Evolutionary conservation across 2,888 invertebrate genomes (phyloP), one percentile per base, ranked within the genome.

Genomic region (Deroplatys truncata): DNA sequence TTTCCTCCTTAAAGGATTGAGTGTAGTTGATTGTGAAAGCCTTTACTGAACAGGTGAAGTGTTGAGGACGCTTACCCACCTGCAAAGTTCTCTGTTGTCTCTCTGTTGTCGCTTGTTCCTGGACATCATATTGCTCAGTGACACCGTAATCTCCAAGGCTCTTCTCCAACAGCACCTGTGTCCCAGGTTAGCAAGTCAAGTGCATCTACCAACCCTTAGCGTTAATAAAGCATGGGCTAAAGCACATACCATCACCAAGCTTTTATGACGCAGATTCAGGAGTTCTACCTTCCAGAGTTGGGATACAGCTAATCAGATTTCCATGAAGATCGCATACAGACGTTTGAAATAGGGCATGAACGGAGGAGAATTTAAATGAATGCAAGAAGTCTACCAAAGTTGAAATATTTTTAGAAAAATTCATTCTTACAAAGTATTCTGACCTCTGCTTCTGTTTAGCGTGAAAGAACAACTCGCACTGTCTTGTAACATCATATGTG

Each of bases 111-210:
- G 31, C 87, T 28, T 87, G 82, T 35, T 87, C 35, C 31, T 87
- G 82, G 20, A 35, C 43, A 28, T 82, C 35, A 28, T 87, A n/a
- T 83, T 15, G 82, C 83, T 35, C 82, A 7, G 56, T 72, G 10
- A 20, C 56, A 25, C 56, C 56, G 20, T 72, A 72, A 25, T 72
- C 56, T 72, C 56, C 56, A 20, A 72, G 56, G 7, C 56, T 72
- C 56, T 72, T 72, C 56, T 72, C 56, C 25, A 20, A 20, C 56
- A 92, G 92, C 91, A 91, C 91, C 92, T 92, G 84, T 20, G 84
- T 84, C 84, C 16, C 29, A 29, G 29, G 84, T 35, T 31, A 35
- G 84, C 13, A 35, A 25, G n/a, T 86, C 56, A 43, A 86, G 43
- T 87, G 56, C 28, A 86, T 86, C 56, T 86, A 49, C 56, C 43